phyloP scores from a whole-genome alignment of 2,113 vertebrate species.

The rat (Rattus norvegicus) region GRCr8 NC_086019.1:220595501-220596000 shows the following conservation, averaged over 20 bases:
- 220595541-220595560: not conserved
- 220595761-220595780: not conserved
- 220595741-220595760: not conserved
- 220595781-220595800: not conserved
- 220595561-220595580: not conserved
- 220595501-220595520: not conserved
- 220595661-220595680: not conserved
- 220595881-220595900: not conserved
- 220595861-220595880: not conserved
- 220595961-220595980: not conserved
- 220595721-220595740: conserved; percentile 26
- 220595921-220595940: not conserved
- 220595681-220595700: not conserved
- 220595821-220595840: not conserved
- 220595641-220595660: not conserved
- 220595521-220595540: not conserved
- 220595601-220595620: not conserved
- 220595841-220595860: not conserved
- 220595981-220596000: not conserved
- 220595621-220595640: not conserved
- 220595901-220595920: not conserved
- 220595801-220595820: not conserved
- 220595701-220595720: not conserved
- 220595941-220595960: not conserved
- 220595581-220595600: not conserved